A percentile compares a stretch with the other conserved stretches of the same genome.
Conservation (phyloP, 2,113 vertebrate genomes). For the Melospiza melodia region DNA sequence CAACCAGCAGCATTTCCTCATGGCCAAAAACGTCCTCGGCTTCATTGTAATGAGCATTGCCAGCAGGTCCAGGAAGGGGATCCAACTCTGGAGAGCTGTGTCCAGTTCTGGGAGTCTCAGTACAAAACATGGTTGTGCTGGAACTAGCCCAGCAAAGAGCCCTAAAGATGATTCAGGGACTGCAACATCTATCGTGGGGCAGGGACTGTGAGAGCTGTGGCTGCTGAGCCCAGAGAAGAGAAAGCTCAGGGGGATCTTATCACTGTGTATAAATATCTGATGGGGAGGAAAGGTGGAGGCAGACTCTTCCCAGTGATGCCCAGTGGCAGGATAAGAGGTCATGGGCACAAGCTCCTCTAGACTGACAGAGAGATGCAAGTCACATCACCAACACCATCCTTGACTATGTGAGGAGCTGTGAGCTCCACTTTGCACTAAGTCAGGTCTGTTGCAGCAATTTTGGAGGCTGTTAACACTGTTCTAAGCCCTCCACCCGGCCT, state of each 20-base stretch:
- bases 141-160: background rate
- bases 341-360: background rate
- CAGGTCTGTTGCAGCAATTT: background rate
- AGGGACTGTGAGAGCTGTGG: background rate
- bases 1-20: background rate
- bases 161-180: background rate
- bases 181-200: background rate
- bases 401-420: background rate
- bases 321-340: background rate
- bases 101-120: background rate
- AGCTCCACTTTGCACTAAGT: background rate
- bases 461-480: background rate
- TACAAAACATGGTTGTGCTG: background rate
- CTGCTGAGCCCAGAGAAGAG: background rate
- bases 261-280: background rate
- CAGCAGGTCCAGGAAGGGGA: background rate
- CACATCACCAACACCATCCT: accelerated
- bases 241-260: background rate
- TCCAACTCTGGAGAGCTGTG: background rate
- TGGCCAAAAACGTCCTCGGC: background rate
- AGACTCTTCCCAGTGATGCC: background rate
- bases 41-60: background rate
- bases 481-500: background rate
- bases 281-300: background rate
- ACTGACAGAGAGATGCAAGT: background rate